phyloP scores from a whole-genome alignment of 2,797 vertebrate genomes.

The Emys orbicularis region DNA sequence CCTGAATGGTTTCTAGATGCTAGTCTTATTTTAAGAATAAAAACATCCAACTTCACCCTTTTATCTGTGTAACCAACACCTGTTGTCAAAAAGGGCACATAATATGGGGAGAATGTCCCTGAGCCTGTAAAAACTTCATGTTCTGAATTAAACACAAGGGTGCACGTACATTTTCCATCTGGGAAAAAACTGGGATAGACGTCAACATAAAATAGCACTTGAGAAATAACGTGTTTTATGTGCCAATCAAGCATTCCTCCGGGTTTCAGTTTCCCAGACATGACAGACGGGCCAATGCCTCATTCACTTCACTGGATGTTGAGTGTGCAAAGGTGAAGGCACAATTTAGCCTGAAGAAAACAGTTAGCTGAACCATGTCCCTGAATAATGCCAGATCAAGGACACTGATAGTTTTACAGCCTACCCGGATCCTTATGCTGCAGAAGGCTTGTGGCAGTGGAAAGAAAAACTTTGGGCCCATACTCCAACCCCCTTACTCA shows the following conservation, averaged over 20 bases:
- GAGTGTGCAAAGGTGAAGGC: rapidly evolving
- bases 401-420: background rate
- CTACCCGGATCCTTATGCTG: background rate
- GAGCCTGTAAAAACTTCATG: background rate
- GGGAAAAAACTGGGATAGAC: background rate
- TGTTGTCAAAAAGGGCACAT: background rate
- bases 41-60: background rate
- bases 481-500: background rate
- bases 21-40: background rate
- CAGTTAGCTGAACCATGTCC: rapidly evolving
- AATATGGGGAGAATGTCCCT: background rate
- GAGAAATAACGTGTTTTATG: background rate
- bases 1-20: background rate
- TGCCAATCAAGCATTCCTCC: background rate
- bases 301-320: rapidly evolving
- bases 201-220: background rate
- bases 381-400: background rate
- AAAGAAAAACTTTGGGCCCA: background rate
- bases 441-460: no score
- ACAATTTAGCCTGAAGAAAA: background rate
- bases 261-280: background rate
- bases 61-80: background rate
- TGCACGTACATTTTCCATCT: background rate
- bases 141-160: background rate
- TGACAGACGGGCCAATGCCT: background rate